Base-by-base conservation (phyloP, 2,113 vertebrate species). In the Natator depressus region DNA sequence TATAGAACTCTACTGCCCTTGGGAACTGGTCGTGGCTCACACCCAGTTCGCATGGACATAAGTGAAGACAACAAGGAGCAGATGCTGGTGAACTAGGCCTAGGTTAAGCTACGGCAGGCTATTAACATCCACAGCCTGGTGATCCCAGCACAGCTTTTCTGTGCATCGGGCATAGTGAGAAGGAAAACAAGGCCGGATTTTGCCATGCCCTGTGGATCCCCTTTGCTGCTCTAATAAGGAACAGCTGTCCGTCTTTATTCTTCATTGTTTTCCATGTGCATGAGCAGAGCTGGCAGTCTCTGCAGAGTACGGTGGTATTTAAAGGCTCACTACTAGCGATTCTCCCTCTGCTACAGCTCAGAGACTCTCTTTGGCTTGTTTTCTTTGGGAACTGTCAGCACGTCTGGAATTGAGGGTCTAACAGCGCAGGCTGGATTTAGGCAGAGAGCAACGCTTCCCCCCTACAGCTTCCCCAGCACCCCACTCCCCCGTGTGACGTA, bases 311-410 rank as follows among this genome's bases (percentile, higher is more conserved):
- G 42, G 3, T 54, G 75, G 69, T 47, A 29, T 6, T 27, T 46
- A 24, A 9, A 35, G 51, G 51, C 38, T 80, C 55, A 46, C 53
- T 0, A 1, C 54, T 19, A n/a, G 47, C 75, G 79, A n/a, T 54
- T 27, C 62, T 0, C 0, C 47, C 27, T 4, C 51, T 2, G 0
- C 81, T 80, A 82, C 42, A 0, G 1, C 50, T 13, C 35, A 82
- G 85, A 49, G 0, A 20, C 38, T 46, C 24, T 13, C 38, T 29
- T 1, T 0, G 0, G 19, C 2, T 3, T 3, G 8, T 85, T 92
- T 42, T 7, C 20, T 51, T 59, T 1, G 0, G 20, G 72, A 50
- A 76, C 29, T 29, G 46, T 1, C 9, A 84, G 50, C 42, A 25
- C 22, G 1, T 42, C 20, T 25, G 38, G 38, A 76, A 46, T 13